These are phyloP conservation scores for Drosophila arawakana DNA, from an alignment of 1,140 invertebrate species.

Conservation along the genomic window DNA sequence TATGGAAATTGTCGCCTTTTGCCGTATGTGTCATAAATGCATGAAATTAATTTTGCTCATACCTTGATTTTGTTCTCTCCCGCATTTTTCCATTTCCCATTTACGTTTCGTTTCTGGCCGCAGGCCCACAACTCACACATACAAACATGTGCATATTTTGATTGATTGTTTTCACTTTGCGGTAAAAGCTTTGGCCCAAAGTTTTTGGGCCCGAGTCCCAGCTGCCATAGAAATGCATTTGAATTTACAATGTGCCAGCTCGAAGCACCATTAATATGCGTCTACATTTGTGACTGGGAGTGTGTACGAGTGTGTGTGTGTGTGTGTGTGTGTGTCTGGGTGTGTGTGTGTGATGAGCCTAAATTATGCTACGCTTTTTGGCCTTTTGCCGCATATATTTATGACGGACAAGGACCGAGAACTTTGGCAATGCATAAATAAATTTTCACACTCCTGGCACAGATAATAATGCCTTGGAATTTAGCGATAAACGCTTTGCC, in stretches of 20 bases:
- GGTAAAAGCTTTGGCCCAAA: conserved; percentile 64
- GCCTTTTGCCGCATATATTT: conserved; percentile 53
- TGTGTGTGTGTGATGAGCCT: conserved; percentile 21
- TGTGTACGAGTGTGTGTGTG: not conserved
- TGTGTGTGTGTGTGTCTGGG: conserved; percentile 5
- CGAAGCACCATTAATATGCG: conserved; percentile 73
- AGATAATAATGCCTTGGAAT: conserved; percentile 75
- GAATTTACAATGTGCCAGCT: conserved; percentile 79
- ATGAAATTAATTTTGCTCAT: conserved; percentile 69
- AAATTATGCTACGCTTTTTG: conserved; percentile 51
- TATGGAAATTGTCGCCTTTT: conserved; percentile 68
- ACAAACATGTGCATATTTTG: conserved; percentile 51
- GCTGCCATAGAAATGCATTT: conserved; percentile 76
- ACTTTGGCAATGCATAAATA: conserved; percentile 73
- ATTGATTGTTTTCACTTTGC: conserved; percentile 82
- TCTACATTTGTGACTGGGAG: not conserved
- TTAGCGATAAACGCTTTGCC: conserved; percentile 70
- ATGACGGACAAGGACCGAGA: conserved; percentile 48
- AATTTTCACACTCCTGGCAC: conserved; percentile 66
- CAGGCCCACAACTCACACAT: not conserved
- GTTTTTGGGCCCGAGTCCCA: conserved; percentile 37
- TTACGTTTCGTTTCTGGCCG: conserved; percentile 22
- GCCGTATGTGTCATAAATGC: conserved; percentile 67
- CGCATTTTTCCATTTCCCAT: conserved; percentile 27
- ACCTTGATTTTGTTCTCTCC: not conserved